Evolutionary conservation across 2,888 invertebrate genomes (phyloP), one percentile per base, ranked within the genome.

Genomic region (Drosophila meridionalis): DNA sequence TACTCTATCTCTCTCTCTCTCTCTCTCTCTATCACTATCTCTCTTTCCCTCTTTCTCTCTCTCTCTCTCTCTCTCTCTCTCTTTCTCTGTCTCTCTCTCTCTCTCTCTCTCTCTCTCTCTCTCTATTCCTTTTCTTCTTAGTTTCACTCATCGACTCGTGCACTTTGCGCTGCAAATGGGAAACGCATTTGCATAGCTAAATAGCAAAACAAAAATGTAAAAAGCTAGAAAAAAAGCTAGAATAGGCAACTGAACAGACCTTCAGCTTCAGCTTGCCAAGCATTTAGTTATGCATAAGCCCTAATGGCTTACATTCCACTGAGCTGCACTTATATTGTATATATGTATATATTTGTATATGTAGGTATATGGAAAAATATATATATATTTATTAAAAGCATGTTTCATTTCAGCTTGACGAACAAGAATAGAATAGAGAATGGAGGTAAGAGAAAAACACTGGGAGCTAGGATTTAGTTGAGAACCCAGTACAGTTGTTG

Each of bases 181-280:
- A 58, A 58, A 58, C 34, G 36, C 58, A 58, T 34, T 45, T 47
- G 34, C 36, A 36, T 45, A 28, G 36, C 42, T 32, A 57, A 57
- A 42, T 20, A 32, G 56, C 30, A 42, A 30, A 57, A 40, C 28
- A 14, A 28, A n/a, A 36, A 34, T 11, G 28, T 20, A n/a, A 56
- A 28, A n/a, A 30, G 28, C 8, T n/a, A 8, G 6, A n/a, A 14
- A 7, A 20, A 45, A 20, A 42, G n/a, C 7, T 7, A 34, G 9
- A n/a, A 20, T 4, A 6, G 8, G 26, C 26, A 38, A 14, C 36
- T 20, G 20, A 20, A 11, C 7, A 20, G 26, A 6, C 20, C 52
- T 34, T 6, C 34, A 52, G 52, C 34, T 52, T 11, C 48, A 48
- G 34, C 52, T 52, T 11, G 50, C 3, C 34, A 11, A 6, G 50